These are phyloP conservation scores for Channa argus DNA, from an alignment of 2,113 vertebrate species.

Conservation along the genomic window DNA sequence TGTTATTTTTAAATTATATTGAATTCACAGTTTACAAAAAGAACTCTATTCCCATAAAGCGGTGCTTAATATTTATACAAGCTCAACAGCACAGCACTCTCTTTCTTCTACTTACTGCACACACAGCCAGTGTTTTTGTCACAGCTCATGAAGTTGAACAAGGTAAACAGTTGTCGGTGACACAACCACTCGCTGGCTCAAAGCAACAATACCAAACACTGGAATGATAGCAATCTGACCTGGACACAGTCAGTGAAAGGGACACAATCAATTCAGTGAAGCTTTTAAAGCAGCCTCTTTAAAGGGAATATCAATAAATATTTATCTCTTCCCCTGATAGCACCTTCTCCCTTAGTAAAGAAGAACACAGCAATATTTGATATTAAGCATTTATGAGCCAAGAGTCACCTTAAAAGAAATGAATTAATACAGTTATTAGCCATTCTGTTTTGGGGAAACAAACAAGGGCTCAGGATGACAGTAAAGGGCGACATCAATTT, in stretches of 20 bases:
- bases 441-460: not conserved
- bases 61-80: not conserved
- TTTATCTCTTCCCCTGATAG: not conserved
- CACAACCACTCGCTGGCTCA: not conserved
- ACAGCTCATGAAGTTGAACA: conserved; percentile 30
- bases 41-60: not conserved
- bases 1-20: too few species aligned
- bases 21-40: not conserved
- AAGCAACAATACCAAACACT: conserved; percentile 21
- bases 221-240: conserved; percentile 53
- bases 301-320: conserved; percentile 50
- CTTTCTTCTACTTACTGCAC: not conserved
- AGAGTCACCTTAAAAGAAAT: not conserved
- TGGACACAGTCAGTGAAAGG: conserved; percentile 47
- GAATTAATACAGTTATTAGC: not conserved
- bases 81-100: not conserved
- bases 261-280: conserved; percentile 54
- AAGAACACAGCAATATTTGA: not conserved
- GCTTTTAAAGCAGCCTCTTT: conserved; percentile 37
- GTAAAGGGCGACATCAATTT: too few species aligned
- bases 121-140: conserved; percentile 29
- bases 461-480: not conserved
- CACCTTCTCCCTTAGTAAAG: not conserved
- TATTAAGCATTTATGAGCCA: not conserved
- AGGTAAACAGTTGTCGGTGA: conserved; percentile 41